These are phyloP conservation scores for Sebastolobus altivelis DNA, from an alignment of 2,797 vertebrate genomes.

Conservation along the genomic window DNA sequence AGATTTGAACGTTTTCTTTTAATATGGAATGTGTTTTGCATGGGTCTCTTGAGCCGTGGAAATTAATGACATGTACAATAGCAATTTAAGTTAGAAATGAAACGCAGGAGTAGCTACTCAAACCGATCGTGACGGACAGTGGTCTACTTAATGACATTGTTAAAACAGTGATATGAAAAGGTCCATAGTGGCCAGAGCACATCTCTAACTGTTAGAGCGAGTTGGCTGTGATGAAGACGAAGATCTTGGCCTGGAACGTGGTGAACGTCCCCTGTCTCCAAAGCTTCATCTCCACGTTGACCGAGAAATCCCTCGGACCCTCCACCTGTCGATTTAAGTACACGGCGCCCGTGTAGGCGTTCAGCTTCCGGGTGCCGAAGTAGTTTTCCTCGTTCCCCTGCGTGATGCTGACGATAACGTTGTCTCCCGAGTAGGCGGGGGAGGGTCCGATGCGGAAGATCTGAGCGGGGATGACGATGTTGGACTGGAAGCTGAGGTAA, in stretches of 20 bases:
- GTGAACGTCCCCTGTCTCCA: constrained; percentile 92
- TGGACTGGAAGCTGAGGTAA: constrained; percentile 95
- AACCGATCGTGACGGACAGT: constrained; percentile 29
- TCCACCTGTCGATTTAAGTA: constrained; percentile 90
- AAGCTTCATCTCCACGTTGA: constrained; percentile 97
- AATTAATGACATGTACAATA: neutral
- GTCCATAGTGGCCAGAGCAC: constrained; percentile 43
- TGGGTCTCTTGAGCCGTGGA: neutral
- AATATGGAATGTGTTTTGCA: neutral
- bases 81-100: constrained; percentile 2
- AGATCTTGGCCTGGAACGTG: constrained; percentile 90
- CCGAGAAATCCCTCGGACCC: constrained; percentile 90
- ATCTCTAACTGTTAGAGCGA: constrained; percentile 82
- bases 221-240: constrained; percentile 93
- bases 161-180: constrained; percentile 51
- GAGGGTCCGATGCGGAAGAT: constrained; percentile 98
- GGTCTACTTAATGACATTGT: constrained; percentile 33
- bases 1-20: neutral
- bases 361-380: constrained; percentile 94
- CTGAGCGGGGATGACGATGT: constrained; percentile 92
- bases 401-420: constrained; percentile 92
- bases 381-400: constrained; percentile 93
- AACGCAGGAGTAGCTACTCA: constrained; percentile 23
- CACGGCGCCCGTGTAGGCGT: constrained; percentile 93
- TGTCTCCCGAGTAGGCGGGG: constrained; percentile 93